These are phyloP conservation scores for Steinernema carpocapsae DNA, from an alignment of 2,888 invertebrate genomes.

Conservation along the genomic window DNA sequence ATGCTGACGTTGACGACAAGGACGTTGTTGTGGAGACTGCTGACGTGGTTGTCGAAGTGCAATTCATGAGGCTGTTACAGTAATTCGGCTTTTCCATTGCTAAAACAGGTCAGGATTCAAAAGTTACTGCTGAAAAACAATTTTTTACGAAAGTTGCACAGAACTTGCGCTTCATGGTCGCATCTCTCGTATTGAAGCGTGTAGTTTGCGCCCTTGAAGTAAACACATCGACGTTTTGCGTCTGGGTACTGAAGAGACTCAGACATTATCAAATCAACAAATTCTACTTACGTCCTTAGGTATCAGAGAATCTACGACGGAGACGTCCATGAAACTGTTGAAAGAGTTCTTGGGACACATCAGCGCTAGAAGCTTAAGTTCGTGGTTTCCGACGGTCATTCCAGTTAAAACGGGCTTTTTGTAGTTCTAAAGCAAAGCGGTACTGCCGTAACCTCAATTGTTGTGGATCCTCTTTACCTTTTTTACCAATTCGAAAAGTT, in stretches of 20 bases:
- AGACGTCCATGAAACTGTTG: slow-evolving; percentile 42
- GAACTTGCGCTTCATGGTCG: slow-evolving; percentile 43
- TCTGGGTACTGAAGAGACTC: slow-evolving; percentile 38
- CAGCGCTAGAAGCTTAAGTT: slow-evolving; percentile 44
- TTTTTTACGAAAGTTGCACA: slow-evolving; percentile 56
- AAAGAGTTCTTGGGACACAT: slow-evolving; percentile 56
- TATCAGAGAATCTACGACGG: slow-evolving; percentile 33
- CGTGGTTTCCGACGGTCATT: slow-evolving; percentile 53
- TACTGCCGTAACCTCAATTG: not conserved
- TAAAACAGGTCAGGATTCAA: slow-evolving; percentile 36
- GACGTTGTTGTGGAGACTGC: slow-evolving; percentile 12
- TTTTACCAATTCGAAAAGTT: slow-evolving; percentile 36
- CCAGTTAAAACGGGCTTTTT: slow-evolving; percentile 55
- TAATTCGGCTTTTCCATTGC: slow-evolving; percentile 53
- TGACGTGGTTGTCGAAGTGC: slow-evolving; percentile 38
- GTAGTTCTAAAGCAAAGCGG: slow-evolving; percentile 46
- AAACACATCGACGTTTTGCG: slow-evolving; percentile 44
- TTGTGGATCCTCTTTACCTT: not conserved
- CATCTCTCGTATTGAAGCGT: slow-evolving; percentile 51
- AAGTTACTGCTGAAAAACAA: no score
- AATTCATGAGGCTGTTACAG: slow-evolving; percentile 53
- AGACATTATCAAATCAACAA: not conserved
- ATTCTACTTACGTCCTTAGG: slow-evolving; percentile 39
- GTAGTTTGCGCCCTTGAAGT: slow-evolving; percentile 43
- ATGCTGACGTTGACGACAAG: not conserved